Conservation (phyloP, 1,140 invertebrate species). For the Drosophila repleta region DNA sequence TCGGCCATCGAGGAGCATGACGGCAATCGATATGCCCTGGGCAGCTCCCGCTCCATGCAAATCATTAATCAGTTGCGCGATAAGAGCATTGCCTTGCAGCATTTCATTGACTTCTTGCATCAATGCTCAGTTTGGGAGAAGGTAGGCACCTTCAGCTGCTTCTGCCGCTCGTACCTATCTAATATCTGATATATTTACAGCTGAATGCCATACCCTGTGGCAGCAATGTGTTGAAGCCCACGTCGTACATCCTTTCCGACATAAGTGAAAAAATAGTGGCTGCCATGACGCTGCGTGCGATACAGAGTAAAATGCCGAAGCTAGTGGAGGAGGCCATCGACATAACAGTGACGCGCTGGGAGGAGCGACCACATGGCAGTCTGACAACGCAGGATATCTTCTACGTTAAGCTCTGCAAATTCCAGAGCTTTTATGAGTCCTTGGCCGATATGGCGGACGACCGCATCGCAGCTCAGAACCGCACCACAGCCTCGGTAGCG, state of each 20-base stretch:
- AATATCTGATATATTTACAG: conserved; percentile 28
- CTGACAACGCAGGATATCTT: conserved; percentile 89
- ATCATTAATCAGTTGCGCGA: conserved; percentile 92
- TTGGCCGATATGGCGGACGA: conserved; percentile 85
- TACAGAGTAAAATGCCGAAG: conserved; percentile 65
- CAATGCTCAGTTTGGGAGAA: conserved; percentile 89
- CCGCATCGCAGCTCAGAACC: conserved; percentile 85
- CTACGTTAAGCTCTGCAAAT: conserved; percentile 87
- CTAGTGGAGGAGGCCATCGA: conserved; percentile 85
- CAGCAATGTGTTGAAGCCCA: conserved; percentile 85
- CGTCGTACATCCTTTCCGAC: conserved; percentile 88
- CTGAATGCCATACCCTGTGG: conserved; percentile 85
- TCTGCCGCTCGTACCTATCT: no score
- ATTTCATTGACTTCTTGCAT: conserved; percentile 91
- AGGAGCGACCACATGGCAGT: conserved; percentile 84
- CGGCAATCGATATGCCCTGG: conserved; percentile 83
- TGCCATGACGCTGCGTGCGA: conserved; percentile 85
- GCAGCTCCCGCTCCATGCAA: conserved; percentile 90
- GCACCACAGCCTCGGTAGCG: conserved; percentile 84
- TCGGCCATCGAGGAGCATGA: conserved; percentile 59
- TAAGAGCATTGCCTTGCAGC: conserved; percentile 91
- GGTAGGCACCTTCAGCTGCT: conserved; percentile 84
- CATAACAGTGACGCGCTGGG: conserved; percentile 85
- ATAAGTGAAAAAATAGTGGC: conserved; percentile 92
- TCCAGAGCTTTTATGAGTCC: conserved; percentile 86